phyloP scores from a whole-genome alignment of 1,140 invertebrate species.

The Bombus terrestris region DNA sequence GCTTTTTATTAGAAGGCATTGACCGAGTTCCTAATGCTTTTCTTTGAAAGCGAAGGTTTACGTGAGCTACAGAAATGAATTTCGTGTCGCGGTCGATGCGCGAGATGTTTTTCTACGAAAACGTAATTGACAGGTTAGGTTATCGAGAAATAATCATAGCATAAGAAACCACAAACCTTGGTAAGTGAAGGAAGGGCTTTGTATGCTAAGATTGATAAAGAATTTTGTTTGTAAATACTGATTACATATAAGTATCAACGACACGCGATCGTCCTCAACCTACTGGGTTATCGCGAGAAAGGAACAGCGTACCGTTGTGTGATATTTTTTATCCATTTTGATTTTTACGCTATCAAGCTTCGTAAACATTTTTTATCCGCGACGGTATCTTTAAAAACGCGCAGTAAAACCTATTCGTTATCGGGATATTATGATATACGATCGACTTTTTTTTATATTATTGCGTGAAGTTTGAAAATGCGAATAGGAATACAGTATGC shows the following conservation, averaged over 20 bases:
- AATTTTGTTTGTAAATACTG: constrained; percentile 62
- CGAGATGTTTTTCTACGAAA: neutral
- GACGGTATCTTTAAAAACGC: neutral
- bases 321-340: constrained; percentile 43
- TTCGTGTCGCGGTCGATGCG: neutral
- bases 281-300: constrained; percentile 50
- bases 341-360: constrained; percentile 35
- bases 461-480: neutral
- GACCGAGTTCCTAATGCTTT: neutral
- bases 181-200: constrained; percentile 59
- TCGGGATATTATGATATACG: neutral
- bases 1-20: neutral
- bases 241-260: constrained; percentile 48
- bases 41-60: neutral
- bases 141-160: constrained; percentile 27
- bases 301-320: constrained; percentile 57
- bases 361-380: constrained; percentile 50
- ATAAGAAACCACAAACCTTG: constrained; percentile 20
- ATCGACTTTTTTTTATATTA: neutral
- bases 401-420: constrained; percentile 7
- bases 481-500: neutral
- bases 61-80: constrained; percentile 15
- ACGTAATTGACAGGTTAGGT: constrained; percentile 53
- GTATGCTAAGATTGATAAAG: constrained; percentile 35
- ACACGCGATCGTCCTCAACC: constrained; percentile 59